Evolutionary conservation across 2,888 invertebrate genomes (phyloP).

Genomic region (Erynnis tages): DNA sequence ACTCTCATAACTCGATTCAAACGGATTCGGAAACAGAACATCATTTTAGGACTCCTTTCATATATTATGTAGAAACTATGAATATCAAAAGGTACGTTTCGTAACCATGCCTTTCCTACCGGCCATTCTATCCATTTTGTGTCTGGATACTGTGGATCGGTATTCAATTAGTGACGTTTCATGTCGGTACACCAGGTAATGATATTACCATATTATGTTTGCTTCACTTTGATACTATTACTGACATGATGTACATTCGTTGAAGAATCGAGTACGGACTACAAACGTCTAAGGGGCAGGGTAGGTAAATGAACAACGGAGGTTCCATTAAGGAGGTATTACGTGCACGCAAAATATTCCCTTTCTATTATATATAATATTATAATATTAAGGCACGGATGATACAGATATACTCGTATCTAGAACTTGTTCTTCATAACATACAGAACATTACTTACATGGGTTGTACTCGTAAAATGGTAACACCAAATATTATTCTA

Average conservation of each 20-base stretch:
- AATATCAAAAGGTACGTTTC: conserved; percentile 6
- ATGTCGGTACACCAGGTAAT: no score
- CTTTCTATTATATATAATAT: neutral
- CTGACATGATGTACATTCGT: neutral
- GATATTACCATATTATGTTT: no score
- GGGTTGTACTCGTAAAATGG: no score
- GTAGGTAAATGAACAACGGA: neutral
- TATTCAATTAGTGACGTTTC: conserved; percentile 14
- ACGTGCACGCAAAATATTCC: neutral
- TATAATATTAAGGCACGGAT: no score
- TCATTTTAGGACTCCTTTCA: neutral
- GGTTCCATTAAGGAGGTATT: conserved; percentile 1
- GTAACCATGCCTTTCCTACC: neutral
- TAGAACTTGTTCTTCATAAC: no score
- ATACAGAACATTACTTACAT: no score
- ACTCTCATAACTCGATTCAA: conserved; percentile 10
- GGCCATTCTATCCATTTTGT: conserved; percentile 1
- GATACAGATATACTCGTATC: no score
- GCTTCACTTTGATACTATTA: neutral
- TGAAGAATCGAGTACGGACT: neutral
- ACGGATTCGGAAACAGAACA: conserved; percentile 8
- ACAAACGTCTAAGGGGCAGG: neutral
- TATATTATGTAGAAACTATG: conserved; percentile 19
- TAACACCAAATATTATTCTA: no score
- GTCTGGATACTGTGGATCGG: conserved; percentile 4